Base-by-base conservation (phyloP, 2,888 invertebrate species). In the Amphimallon solstitiale region DNA sequence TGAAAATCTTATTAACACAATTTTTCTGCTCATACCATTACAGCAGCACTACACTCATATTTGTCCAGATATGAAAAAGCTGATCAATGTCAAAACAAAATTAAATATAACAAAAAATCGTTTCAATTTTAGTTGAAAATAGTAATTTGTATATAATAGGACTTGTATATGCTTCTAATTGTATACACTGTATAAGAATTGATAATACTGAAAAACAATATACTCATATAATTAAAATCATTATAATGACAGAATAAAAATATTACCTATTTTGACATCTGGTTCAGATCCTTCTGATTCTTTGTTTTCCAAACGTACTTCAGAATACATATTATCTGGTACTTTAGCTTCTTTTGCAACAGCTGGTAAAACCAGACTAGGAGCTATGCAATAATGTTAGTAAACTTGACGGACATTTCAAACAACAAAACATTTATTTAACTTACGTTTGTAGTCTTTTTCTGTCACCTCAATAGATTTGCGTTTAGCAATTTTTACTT, bases 271-370 rank as follows among this genome's bases (percentile, higher is more conserved):
- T 38, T 71, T 69, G 34, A 68, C 52, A 2, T 40, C 49, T 12
- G 69, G 64, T 19, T 68, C 68, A 3, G 35, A 21, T 9, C 10
- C 37, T 10, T 15, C 54, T 35, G 61, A 52, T 21, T 45, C 46
- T 38, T 66, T 67, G 15, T 60, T 54, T 38, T 83, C 84, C 69
- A 85, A 69, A 67, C 85, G 79, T 72, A 85, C 82, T 80, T 86
- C 85, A 49, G 77, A 74, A 70, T 81, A 83, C 38, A 76, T 75
- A 62, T 78, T 78, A 34, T 77, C 70, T 35, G 66, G 66, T 49
- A 62, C 56, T 65, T 73, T 69, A 6, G 48, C 63, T 51, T 72
- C 70, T 66, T 74, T 71, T 14, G 73, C 73, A n/a, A 76, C 63
- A 34, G 68, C 48, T 3, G 74, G 69, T 51, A 78, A 75, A 21